A percentile compares a stretch with the other conserved stretches of the same genome.
phyloP scores from a whole-genome alignment of 2,888 invertebrate species.

The Drosophila maculinotata region DNA sequence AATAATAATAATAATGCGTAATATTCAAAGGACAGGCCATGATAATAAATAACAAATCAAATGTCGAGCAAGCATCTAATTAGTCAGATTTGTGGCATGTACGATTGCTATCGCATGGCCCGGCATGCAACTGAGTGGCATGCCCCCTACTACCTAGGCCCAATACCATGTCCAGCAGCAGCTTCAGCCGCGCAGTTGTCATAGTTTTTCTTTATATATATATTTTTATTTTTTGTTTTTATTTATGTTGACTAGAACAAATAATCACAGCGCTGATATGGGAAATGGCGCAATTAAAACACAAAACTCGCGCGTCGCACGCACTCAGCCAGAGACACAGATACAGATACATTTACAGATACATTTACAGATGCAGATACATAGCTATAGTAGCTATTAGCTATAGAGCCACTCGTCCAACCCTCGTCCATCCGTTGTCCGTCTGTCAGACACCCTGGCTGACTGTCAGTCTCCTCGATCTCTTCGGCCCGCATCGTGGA shows the following conservation, averaged over 20 bases:
- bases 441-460: constrained; percentile 15
- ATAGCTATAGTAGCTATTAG: constrained; percentile 2
- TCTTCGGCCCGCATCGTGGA: constrained; percentile 3
- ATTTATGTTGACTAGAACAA: constrained; percentile 74
- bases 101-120: constrained; percentile 24
- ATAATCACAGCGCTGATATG: constrained; percentile 76
- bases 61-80: constrained; percentile 62
- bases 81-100: constrained; percentile 59
- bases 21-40: constrained; percentile 11
- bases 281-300: constrained; percentile 78
- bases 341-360: constrained; percentile 18
- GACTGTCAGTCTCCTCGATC: constrained; percentile 16
- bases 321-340: constrained; percentile 32
- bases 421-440: constrained; percentile 30
- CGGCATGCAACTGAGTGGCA: constrained; percentile 18
- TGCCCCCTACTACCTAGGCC: constrained; percentile 9
- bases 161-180: constrained; percentile 21
- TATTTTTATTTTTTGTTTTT: constrained; percentile 33
- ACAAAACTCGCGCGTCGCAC: constrained; percentile 44
- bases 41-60: constrained; percentile 68
- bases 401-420: constrained; percentile 20
- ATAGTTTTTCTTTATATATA: neutral
- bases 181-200: too few species aligned
- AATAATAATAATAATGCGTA: constrained; percentile 28
- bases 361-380: constrained; percentile 1